Evolutionary conservation across 2,888 invertebrate species (phyloP).

Genomic region (Pemphredon lugubris): DNA sequence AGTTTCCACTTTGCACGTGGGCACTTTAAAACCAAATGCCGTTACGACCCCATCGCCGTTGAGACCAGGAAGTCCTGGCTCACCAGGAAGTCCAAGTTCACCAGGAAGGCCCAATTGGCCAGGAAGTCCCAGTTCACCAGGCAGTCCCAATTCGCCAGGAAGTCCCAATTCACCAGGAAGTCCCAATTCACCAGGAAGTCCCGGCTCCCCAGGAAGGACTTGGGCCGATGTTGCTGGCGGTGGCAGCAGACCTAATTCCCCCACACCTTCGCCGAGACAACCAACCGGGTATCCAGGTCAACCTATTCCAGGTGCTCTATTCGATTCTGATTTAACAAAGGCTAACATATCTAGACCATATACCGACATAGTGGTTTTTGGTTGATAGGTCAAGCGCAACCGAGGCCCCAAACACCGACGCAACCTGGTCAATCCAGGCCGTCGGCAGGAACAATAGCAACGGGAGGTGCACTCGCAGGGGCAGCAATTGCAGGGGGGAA

Average conservation of each 20-base stretch:
- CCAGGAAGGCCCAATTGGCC: too few species aligned
- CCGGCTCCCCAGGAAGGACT: constrained; percentile 50
- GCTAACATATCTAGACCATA: too few species aligned
- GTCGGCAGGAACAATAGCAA: constrained; percentile 23
- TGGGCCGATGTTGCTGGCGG: constrained; percentile 72
- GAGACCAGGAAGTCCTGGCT: constrained; percentile 38
- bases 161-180: constrained; percentile 36
- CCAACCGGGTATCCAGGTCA: constrained; percentile 31
- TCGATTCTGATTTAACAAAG: neutral
- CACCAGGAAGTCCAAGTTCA: neutral
- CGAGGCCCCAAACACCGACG: constrained; percentile 26
- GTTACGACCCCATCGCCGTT: constrained; percentile 29
- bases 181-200: constrained; percentile 31
- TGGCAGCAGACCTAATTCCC: constrained; percentile 64
- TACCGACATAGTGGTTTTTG: too few species aligned
- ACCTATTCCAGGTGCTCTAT: constrained; percentile 34
- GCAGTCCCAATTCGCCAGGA: too few species aligned
- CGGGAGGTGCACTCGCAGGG: constrained; percentile 53
- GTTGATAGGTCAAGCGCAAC: constrained; percentile 28
- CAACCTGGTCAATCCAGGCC: constrained; percentile 38
- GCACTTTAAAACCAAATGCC: constrained; percentile 51
- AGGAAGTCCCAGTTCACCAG: too few species aligned
- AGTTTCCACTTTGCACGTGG: constrained; percentile 51
- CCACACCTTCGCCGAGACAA: constrained; percentile 54
- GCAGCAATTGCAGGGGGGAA: constrained; percentile 33